A percentile compares a stretch with the other conserved stretches of the same genome.
These are phyloP conservation scores for Oryzaephilus surinamensis DNA, from an alignment of 1,140 invertebrate species.

Conservation along the genomic window DNA sequence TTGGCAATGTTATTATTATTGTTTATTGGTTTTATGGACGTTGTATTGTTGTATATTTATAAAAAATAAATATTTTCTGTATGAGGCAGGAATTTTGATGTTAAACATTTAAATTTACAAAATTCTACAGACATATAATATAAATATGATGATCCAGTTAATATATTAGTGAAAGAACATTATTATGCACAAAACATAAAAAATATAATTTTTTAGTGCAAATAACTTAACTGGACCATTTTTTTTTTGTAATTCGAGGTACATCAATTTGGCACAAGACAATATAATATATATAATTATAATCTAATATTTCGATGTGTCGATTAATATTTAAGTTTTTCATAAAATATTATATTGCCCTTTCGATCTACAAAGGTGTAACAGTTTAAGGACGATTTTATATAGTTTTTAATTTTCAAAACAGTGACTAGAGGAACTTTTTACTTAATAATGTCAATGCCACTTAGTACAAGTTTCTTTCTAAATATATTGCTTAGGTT, in stretches of 20 bases:
- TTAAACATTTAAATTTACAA: slow-evolving; percentile 35
- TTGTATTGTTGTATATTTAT: slow-evolving; percentile 18
- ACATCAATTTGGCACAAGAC: slow-evolving; percentile 32
- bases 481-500: too few species aligned
- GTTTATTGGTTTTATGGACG: slow-evolving; percentile 10
- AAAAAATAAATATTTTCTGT: slow-evolving; percentile 26
- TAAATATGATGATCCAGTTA: slow-evolving; percentile 7
- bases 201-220: slow-evolving; percentile 9
- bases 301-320: slow-evolving; percentile 17
- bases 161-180: slow-evolving; percentile 2
- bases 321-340: slow-evolving; percentile 22
- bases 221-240: slow-evolving; percentile 10
- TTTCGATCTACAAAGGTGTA: slow-evolving; percentile 12
- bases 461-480: too few species aligned
- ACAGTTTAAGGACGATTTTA: background rate
- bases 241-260: slow-evolving; percentile 24
- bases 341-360: slow-evolving; percentile 8
- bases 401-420: background rate
- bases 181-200: slow-evolving; percentile 1
- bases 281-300: slow-evolving; percentile 16
- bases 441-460: slow-evolving; percentile 8
- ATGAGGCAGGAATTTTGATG: slow-evolving; percentile 23
- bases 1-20: slow-evolving; percentile 10
- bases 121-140: slow-evolving; percentile 10
- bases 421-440: slow-evolving; percentile 8